phyloP scores from a whole-genome alignment of 2,888 invertebrate genomes.

The Drosophila colorata region DNA sequence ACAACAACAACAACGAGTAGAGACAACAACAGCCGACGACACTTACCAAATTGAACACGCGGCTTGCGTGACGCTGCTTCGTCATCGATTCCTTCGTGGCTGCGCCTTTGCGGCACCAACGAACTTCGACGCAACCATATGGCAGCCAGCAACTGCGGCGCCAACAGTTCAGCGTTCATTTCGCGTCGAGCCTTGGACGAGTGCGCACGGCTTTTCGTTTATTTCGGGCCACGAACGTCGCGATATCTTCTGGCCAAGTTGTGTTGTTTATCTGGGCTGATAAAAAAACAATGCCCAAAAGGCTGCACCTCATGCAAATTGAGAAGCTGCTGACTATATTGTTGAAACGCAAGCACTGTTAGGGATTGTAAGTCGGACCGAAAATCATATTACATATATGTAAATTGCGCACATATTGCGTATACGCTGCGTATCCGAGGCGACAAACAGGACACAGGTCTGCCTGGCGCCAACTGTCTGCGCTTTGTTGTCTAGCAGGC shows the following conservation, averaged over 20 bases:
- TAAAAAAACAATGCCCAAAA: conserved; percentile 44
- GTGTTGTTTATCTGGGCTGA: conserved; percentile 5
- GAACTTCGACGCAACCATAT: conserved; percentile 44
- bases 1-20: conserved; percentile 2
- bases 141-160: conserved; percentile 30
- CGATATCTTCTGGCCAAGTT: conserved; percentile 5
- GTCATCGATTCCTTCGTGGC: conserved; percentile 64
- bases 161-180: conserved; percentile 45
- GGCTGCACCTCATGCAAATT: conserved; percentile 22
- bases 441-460: conserved; percentile 45
- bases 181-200: conserved; percentile 43
- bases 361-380: conserved; percentile 30
- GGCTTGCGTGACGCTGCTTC: conserved; percentile 60
- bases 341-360: conserved; percentile 66
- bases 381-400: background rate
- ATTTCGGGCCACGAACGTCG: background rate
- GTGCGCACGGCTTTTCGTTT: conserved; percentile 36
- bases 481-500: conserved; percentile 51
- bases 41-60: conserved; percentile 76
- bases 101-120: conserved; percentile 60
- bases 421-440: conserved; percentile 24
- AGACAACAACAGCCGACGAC: conserved; percentile 45
- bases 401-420: conserved; percentile 32
- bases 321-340: conserved; percentile 56
- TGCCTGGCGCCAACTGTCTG: conserved; percentile 69